Percentiles rank a stretch among this genome's conserved stretches.
Conservation (phyloP, 1,140 invertebrate species). For the Cephus cinctus region DNA sequence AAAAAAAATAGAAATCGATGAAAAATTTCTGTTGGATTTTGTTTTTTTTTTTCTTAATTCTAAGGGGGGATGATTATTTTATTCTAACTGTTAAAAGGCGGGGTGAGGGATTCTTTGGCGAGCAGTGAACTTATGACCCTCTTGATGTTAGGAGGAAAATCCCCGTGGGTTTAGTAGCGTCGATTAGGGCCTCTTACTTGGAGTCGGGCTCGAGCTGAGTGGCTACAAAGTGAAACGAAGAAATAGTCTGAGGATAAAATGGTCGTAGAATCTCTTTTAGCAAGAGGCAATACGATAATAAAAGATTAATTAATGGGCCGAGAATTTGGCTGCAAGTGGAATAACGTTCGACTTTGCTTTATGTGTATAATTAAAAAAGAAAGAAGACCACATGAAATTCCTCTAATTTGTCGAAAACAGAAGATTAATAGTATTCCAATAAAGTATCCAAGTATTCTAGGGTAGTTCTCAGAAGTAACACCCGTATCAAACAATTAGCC, state of each 20-base stretch:
- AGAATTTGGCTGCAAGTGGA: too few relatives aligned
- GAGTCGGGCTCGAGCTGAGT: slow-evolving; percentile 1
- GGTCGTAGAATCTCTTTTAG: slow-evolving; percentile 7
- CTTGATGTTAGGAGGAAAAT: not conserved
- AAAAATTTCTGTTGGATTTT: not conserved
- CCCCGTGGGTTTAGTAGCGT: slow-evolving; percentile 24
- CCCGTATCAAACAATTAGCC: slow-evolving; percentile 49
- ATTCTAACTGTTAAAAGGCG: not conserved
- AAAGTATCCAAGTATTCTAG: too few relatives aligned
- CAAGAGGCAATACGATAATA: slow-evolving; percentile 22
- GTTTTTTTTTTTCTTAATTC: not conserved
- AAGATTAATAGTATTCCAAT: too few relatives aligned
- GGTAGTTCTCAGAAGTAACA: too few relatives aligned
- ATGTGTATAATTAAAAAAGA: too few relatives aligned
- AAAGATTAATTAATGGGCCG: slow-evolving; percentile 28
- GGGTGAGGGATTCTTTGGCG: not conserved
- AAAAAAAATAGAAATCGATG: slow-evolving; percentile 3
- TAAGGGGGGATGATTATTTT: not conserved
- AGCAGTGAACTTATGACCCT: not conserved
- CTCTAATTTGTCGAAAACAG: too few relatives aligned
- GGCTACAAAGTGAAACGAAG: slow-evolving; percentile 20
- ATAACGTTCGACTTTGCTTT: too few relatives aligned
- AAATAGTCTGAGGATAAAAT: not conserved
- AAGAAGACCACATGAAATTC: too few relatives aligned
- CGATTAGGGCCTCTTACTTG: slow-evolving; percentile 27